Conservation (phyloP, 2,888 invertebrate species). For the Tortrix viridana region DNA sequence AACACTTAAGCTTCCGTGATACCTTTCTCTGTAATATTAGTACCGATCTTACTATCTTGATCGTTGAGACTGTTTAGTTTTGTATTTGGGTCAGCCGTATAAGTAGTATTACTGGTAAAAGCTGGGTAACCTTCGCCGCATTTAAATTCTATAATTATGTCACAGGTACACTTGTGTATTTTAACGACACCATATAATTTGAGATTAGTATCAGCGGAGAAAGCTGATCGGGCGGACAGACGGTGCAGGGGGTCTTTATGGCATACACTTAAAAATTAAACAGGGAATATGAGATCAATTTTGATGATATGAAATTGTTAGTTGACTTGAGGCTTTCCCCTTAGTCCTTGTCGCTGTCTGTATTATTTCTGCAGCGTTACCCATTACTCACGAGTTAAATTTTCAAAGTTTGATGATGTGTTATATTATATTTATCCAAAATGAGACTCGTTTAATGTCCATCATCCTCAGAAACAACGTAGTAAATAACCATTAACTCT, state of each 20-base stretch:
- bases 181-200: slow-evolving; percentile 38
- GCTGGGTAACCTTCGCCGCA: slow-evolving; percentile 15
- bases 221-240: slow-evolving; percentile 30
- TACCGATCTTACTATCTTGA: slow-evolving; percentile 5
- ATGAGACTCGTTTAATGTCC: too few species aligned
- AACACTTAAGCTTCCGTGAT: slow-evolving; percentile 27
- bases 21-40: slow-evolving; percentile 26
- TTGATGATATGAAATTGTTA: slow-evolving; percentile 20
- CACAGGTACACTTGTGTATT: slow-evolving; percentile 22
- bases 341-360: neutral
- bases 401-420: neutral
- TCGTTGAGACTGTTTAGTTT: slow-evolving; percentile 4
- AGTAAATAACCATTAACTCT: slow-evolving; percentile 1
- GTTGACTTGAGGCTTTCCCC: slow-evolving; percentile 9
- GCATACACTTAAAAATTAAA: slow-evolving; percentile 26
- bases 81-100: slow-evolving; percentile 3
- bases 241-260: slow-evolving; percentile 32
- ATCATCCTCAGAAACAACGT: too few species aligned
- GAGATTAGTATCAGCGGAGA: slow-evolving; percentile 37
- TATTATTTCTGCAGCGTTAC: too few species aligned
- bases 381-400: too few species aligned
- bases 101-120: slow-evolving; percentile 14
- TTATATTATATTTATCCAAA: neutral
- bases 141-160: slow-evolving; percentile 26
- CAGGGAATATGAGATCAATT: slow-evolving; percentile 28